phyloP scores from a whole-genome alignment of 1,140 invertebrate species.

The Ganaspis sp. region DNA sequence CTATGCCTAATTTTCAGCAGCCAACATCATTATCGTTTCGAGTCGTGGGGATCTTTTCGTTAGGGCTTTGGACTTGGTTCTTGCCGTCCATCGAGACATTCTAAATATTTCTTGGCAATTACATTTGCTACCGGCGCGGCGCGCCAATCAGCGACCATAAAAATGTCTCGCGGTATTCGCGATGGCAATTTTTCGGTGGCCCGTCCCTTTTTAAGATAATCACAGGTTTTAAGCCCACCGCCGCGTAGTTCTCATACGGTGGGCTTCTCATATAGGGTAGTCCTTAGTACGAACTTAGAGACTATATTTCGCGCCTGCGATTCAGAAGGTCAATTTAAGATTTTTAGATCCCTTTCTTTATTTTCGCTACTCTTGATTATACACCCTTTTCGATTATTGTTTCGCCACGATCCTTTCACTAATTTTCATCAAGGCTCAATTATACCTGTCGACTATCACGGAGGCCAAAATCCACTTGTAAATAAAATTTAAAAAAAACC shows the following conservation, averaged over 20 bases:
- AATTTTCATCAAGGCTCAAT: conserved; percentile 46
- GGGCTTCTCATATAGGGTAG: conserved; percentile 25
- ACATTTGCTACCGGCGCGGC: conserved; percentile 56
- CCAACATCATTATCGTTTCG: conserved; percentile 24
- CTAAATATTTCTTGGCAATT: conserved; percentile 65
- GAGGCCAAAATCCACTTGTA: neutral
- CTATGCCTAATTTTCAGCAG: conserved; percentile 33
- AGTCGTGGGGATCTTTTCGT: conserved; percentile 20
- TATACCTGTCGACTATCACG: conserved; percentile 22
- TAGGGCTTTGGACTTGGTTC: conserved; percentile 38
- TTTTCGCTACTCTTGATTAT: conserved; percentile 58
- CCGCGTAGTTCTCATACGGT: conserved; percentile 48
- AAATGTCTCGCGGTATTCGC: conserved; percentile 67
- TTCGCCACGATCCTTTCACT: conserved; percentile 53
- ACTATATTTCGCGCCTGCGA: conserved; percentile 39
- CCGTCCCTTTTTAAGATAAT: conserved; percentile 65
- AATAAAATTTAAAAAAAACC: neutral
- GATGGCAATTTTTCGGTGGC: conserved; percentile 71
- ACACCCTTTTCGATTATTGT: conserved; percentile 60
- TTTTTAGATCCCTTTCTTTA: conserved; percentile 58
- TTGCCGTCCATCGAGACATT: conserved; percentile 50
- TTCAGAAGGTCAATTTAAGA: conserved; percentile 67
- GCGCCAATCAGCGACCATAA: conserved; percentile 64
- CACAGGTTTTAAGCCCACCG: conserved; percentile 53
- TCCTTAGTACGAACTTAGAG: neutral